Conservation (phyloP, 2,113 vertebrate species). For the Trichechus manatus region DNA sequence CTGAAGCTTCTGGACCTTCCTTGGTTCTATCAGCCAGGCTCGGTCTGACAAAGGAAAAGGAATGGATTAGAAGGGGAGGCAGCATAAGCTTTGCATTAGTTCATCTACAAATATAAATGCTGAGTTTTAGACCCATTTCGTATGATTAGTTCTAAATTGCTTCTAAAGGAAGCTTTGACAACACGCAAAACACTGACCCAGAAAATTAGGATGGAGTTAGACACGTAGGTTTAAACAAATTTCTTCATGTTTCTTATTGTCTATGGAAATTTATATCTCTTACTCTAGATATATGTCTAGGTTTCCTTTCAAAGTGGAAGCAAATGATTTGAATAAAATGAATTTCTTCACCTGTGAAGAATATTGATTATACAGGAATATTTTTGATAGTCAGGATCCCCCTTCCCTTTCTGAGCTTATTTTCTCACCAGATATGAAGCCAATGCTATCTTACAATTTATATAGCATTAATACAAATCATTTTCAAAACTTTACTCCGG, state of each 20-base stretch:
- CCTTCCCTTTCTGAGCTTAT: background rate
- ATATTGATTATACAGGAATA: background rate
- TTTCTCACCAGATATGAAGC: background rate
- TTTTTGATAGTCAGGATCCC: background rate
- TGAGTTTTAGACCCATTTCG: background rate
- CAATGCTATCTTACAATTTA: background rate
- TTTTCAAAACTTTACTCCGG: background rate
- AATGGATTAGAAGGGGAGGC: background rate
- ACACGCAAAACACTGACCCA: background rate
- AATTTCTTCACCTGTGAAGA: background rate
- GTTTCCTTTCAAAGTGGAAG: conserved; percentile 64
- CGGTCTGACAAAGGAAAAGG: conserved; percentile 90
- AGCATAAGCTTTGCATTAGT: background rate
- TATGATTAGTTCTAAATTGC: background rate
- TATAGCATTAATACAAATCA: background rate
- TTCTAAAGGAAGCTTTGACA: conserved; percentile 23
- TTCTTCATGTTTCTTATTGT: background rate
- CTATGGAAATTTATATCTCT: background rate
- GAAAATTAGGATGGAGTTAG: conserved; percentile 5
- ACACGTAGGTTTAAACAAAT: background rate
- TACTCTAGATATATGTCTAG: background rate
- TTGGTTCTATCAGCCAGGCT: conserved; percentile 98
- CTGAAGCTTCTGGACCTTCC: conserved; percentile 99
- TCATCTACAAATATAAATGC: background rate
- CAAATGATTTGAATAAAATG: background rate